Base-by-base conservation (phyloP, 2,888 invertebrate species). In the Clistopyga incitator region DNA sequence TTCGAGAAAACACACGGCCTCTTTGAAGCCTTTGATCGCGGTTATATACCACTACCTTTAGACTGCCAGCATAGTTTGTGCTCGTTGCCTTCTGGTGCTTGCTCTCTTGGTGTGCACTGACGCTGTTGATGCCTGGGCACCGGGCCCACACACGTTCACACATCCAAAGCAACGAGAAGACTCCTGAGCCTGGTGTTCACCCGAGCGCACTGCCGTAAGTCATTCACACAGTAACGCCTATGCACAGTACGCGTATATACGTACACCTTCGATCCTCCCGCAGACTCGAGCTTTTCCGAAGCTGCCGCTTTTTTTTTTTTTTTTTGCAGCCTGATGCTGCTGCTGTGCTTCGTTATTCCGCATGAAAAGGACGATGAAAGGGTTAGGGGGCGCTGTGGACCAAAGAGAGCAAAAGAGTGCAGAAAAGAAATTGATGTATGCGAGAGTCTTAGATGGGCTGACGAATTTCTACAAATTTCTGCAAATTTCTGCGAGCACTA, bases 1-100 rank as follows among this genome's bases (percentile, higher is more conserved):
- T 92, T 92, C 91, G 88, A 88, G 88, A 91, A 90, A 91, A 91
- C 90, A 91, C 89, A 89, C 89, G 88, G 88, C 85, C 86, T 84
- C 88, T 90, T 91, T 91, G 81, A 78, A 82, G 82, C 80, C 79
- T 86, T 85, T 86, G 85, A 84, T 82, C 84, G 85, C 67, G 79
- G 81, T 78, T 81, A 77, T 76, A 76, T 23, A 68, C 78, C 70
- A 78, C 70, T 68, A 54, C 77, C 76, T 80, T 68, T 77, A 79
- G 81, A 81, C 78, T 20, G 72, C 52, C 70, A n/a, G 20, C 34
- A 56, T 56, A 70, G 42, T 65, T 81, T 42, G 72, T 72, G 38
- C 67, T 45, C 45, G 67, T 68, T 77, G 77, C 67, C 61, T 80
- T 67, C 67, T 74, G 64, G 47, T 78, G 74, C 67, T 71, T 70